These are phyloP conservation scores for Scolopax mira DNA, from an alignment of 2,113 vertebrate genomes.

Conservation along the genomic window DNA sequence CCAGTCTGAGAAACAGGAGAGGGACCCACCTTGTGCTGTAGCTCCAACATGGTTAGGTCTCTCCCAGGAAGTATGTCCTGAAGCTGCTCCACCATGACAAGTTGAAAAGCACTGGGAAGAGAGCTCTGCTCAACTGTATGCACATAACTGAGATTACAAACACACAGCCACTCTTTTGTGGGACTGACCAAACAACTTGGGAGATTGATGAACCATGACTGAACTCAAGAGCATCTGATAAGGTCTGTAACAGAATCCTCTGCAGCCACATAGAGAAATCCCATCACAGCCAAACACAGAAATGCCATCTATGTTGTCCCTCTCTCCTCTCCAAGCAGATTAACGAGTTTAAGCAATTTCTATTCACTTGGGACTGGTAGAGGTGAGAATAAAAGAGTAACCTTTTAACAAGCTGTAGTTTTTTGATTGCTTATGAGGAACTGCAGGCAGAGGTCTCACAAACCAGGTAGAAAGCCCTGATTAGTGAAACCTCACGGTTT, in stretches of 20 bases:
- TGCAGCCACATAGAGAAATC: not conserved
- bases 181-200: not conserved
- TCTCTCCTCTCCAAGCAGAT: not conserved
- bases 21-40: not conserved
- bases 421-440: not conserved
- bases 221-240: not conserved
- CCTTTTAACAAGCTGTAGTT: not conserved
- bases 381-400: not conserved
- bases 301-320: not conserved
- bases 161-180: not conserved
- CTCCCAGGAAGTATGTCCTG: rapidly evolving
- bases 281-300: not conserved
- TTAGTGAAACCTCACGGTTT: not conserved
- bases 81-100: rapidly evolving
- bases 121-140: not conserved
- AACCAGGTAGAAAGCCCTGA: not conserved
- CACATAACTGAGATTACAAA: slow-evolving; percentile 1
- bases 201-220: not conserved
- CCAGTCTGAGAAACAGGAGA: not conserved
- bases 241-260: not conserved
- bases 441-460: not conserved
- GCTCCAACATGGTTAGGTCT: not conserved
- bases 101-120: not conserved
- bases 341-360: not conserved
- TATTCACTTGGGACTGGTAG: not conserved